Base-by-base conservation (phyloP, 2,797 vertebrate species). In the Poecile montanus region DNA sequence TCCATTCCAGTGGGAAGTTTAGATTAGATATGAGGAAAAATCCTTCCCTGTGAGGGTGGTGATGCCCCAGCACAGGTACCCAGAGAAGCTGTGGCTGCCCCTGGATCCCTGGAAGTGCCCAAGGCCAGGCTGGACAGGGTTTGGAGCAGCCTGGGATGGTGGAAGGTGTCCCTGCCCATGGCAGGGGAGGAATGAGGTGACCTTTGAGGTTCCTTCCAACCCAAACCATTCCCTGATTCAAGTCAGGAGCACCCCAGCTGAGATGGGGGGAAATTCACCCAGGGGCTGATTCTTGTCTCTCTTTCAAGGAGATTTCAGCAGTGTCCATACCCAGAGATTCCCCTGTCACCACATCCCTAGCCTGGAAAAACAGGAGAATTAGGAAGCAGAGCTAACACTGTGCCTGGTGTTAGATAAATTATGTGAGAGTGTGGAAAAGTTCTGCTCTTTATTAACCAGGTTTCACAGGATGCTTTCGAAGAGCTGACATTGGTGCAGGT, bases 91-190 rank as follows among this genome's bases (percentile, higher is more conserved):
- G 54, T 29, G 82, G 27, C 54, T 76, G 71, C 13, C 14, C 48
- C 56, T 60, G 65, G 16, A 77, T 62, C 53, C 45, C 38, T 80
- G 85, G 38, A 0, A 26, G 10, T 47, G 45, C 0, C 11, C 67
- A 6, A 58, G 29, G 54, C 23, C 54, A 40, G 63, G 47, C 0
- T 62, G 50, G 57, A 56, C 0, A 0, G 7, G 4, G n/a, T 16
- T 40, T 21, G 42, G 75, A 79, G 45, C 29, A 7, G 0, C 16
- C 38, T 80, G 61, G 25, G 9, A 2, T 0, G 1, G 16, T n/a
- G 60, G 11, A 1, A 66, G 9, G 3, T n/a, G 60, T 17, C 50
- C 15, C 66, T 56, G 50, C 25, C 25, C 30, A 12, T 51, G 58
- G 51, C 32, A 57, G 44, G 32, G 18, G 2, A 57, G 53, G 13